Evolutionary conservation across 2,888 invertebrate genomes (phyloP).

Genomic region (Oeneis ivallda): DNA sequence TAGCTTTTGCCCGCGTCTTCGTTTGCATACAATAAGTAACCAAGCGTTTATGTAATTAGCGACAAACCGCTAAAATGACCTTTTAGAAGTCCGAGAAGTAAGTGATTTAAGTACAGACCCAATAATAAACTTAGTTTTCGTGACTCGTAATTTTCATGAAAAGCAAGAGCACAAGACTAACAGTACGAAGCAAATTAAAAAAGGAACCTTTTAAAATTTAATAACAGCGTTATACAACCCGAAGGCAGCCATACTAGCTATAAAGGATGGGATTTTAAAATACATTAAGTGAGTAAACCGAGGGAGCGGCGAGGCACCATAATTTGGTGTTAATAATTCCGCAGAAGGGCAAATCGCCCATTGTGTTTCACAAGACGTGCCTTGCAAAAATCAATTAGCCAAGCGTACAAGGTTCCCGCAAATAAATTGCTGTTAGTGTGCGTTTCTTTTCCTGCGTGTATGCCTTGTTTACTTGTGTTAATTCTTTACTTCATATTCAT

Average conservation of each 20-base stretch:
- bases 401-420: background rate
- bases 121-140: too few relatives aligned
- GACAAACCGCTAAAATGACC: too few relatives aligned
- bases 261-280: slow-evolving; percentile 45
- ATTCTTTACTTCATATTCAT: too few relatives aligned
- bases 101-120: too few relatives aligned
- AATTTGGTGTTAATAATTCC: slow-evolving; percentile 73
- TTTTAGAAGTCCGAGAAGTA: too few relatives aligned
- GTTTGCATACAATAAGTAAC: too few relatives aligned
- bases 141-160: too few relatives aligned
- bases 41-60: too few relatives aligned
- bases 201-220: slow-evolving; percentile 25
- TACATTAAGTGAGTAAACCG: slow-evolving; percentile 64
- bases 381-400: slow-evolving; percentile 17
- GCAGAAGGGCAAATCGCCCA: slow-evolving; percentile 52
- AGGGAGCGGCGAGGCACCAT: slow-evolving; percentile 48
- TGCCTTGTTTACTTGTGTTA: too few relatives aligned
- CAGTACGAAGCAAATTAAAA: slow-evolving; percentile 31
- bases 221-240: slow-evolving; percentile 37
- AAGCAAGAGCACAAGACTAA: background rate
- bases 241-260: slow-evolving; percentile 25
- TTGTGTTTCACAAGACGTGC: slow-evolving; percentile 44
- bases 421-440: background rate
- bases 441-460: too few relatives aligned
- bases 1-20: too few relatives aligned